A percentile compares a stretch with the other conserved stretches of the same genome.
phyloP scores from a whole-genome alignment of 2,797 vertebrate species.

The Pitangus sulphuratus region DNA sequence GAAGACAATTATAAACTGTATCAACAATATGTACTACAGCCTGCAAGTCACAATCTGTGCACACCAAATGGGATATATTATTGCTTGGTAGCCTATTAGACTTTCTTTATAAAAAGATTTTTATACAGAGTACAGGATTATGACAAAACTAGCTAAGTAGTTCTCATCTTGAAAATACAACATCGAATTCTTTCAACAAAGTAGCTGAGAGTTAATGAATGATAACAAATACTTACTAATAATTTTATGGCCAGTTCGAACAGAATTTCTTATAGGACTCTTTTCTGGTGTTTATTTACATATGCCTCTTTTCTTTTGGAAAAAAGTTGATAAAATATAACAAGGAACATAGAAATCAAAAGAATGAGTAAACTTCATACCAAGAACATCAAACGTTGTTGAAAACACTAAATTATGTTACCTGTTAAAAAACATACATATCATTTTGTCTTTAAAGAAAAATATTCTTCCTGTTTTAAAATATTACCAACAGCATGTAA shows the following conservation, averaged over 20 bases:
- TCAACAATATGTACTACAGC: constrained; percentile 66
- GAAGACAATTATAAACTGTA: constrained; percentile 66
- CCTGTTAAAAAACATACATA: constrained; percentile 68
- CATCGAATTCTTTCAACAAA: constrained; percentile 70
- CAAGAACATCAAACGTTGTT: constrained; percentile 32
- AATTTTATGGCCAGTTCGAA: constrained; percentile 62
- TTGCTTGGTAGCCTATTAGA: constrained; percentile 76
- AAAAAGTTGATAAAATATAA: constrained; percentile 50
- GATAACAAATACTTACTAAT: constrained; percentile 61
- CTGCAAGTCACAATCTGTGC: constrained; percentile 67
- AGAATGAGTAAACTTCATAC: constrained; percentile 54
- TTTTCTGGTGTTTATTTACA: constrained; percentile 71
- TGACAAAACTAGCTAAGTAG: constrained; percentile 72
- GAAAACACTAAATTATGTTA: constrained; percentile 65
- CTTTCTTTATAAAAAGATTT: constrained; percentile 73
- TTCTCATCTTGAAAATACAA: constrained; percentile 72
- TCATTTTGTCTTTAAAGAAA: constrained; percentile 73
- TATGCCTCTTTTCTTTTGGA: constrained; percentile 46
- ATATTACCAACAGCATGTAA: constrained; percentile 71
- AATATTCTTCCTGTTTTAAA: constrained; percentile 74
- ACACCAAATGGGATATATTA: constrained; percentile 72
- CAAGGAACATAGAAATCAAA: constrained; percentile 49
- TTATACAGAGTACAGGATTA: constrained; percentile 75
- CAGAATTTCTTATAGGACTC: constrained; percentile 60
- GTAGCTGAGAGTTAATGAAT: constrained; percentile 66